Base-by-base conservation (phyloP, 2,888 invertebrate genomes). In the Drosophila yooni region DNA sequence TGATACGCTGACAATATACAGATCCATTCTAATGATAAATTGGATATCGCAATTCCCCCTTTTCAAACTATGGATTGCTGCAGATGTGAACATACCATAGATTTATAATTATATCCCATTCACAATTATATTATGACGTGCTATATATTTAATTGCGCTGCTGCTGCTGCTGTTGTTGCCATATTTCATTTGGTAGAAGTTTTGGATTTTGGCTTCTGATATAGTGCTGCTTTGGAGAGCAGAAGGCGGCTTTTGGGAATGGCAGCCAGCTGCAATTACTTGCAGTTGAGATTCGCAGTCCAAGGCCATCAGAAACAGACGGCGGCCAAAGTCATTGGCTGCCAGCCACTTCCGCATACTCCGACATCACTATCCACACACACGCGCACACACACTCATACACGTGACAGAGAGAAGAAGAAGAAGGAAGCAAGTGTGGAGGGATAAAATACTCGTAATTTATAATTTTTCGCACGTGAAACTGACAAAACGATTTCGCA, bases 381-480 rank as follows among this genome's bases (percentile, higher is more conserved):
- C 54, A 54, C 53, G 46, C 52, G 48, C 29, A 57, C 40, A 51
- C 40, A 58, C 40, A 34, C 40, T 21, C 40, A 58, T n/a, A 66
- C 54, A 52, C 43, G 48, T 46, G 34, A 36, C 27, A 33, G 43
- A 36, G 40, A 5, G 21, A 3, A 29, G 21, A 21, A n/a, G 31
- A 33, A 50, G 36, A 25, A 54, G 52, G 33, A 46, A 69, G 21
- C 13, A 15, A 15, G 46, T 21, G 11, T 3, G 53, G 33, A 21
- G n/a, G n/a, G 27, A 36, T 10, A 52, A 56, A 74, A 81, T 63
- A 64, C 38, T 53, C 89, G 80, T 89, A 87, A 90, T 88, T 88
- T 83, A 88, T 86, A 88, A 90, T 87, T 88, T 87, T 88, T 89
- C 76, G 83, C 87, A 87, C 90, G 87, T 88, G 90, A 82, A 90